Conservation (phyloP, 2,113 vertebrate genomes). For the Serilophus lunatus region DNA sequence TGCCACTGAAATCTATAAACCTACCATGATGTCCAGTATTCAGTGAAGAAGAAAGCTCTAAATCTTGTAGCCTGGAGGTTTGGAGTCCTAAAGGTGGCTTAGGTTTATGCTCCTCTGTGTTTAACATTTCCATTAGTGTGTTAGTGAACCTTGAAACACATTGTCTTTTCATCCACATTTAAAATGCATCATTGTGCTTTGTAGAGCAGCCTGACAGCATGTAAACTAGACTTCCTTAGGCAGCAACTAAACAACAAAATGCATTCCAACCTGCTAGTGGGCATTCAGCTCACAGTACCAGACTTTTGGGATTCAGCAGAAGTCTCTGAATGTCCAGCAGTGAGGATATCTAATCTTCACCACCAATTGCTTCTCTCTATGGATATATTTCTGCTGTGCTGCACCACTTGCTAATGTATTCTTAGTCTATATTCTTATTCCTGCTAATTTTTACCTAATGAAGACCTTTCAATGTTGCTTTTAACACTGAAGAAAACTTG, state of each 20-base stretch:
- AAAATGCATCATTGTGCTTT: background rate
- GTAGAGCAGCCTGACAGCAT: background rate
- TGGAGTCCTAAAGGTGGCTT: background rate
- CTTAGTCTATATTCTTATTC: background rate
- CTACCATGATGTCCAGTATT: fast-evolving
- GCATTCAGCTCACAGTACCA: background rate
- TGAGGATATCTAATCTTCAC: background rate
- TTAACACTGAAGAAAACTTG: background rate
- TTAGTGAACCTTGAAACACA: background rate
- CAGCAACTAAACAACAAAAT: background rate
- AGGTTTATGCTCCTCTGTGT: background rate
- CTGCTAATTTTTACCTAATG: background rate
- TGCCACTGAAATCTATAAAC: background rate
- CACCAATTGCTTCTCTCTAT: background rate
- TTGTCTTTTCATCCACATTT: fast-evolving
- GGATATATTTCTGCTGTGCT: background rate
- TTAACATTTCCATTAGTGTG: background rate
- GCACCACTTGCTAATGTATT: background rate
- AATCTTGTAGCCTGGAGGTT: background rate
- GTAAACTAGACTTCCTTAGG: background rate
- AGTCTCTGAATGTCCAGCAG: background rate
- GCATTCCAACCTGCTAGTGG: background rate
- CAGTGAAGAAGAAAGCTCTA: background rate
- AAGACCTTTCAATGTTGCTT: background rate
- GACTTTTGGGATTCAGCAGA: background rate